Percentiles rank a stretch among this genome's conserved stretches.
Conservation (phyloP, 2,797 vertebrate species). For the Gorsachius magnificus region DNA sequence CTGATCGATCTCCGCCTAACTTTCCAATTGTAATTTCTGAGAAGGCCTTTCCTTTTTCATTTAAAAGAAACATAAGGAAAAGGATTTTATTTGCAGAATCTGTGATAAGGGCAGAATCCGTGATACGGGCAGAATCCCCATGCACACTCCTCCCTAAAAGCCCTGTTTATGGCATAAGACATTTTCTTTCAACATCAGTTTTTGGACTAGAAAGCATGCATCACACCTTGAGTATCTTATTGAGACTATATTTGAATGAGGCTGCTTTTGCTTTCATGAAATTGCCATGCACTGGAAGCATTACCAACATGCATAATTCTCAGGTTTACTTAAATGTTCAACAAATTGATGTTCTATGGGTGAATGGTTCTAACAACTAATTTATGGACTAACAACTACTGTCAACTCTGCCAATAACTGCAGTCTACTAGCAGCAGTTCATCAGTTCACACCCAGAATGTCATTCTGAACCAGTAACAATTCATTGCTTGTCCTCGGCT, state of each 20-base stretch:
- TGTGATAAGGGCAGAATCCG: neutral
- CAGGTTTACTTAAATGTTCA: neutral
- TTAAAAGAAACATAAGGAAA: neutral
- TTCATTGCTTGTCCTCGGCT: neutral
- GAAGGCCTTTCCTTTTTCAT: neutral
- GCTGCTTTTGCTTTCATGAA: neutral
- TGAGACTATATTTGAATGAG: neutral
- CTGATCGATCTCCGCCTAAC: neutral
- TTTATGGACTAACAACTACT: neutral
- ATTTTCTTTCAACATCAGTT: neutral
- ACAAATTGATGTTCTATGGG: neutral
- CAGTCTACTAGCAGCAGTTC: neutral
- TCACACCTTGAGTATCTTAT: neutral
- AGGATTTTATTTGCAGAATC: neutral
- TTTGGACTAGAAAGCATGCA: neutral
- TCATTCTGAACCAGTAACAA: neutral
- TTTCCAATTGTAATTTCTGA: neutral
- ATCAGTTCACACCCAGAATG: neutral
- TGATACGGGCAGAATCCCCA: neutral
- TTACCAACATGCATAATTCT: neutral
- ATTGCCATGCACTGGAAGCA: neutral
- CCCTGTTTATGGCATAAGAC: neutral
- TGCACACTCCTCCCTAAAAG: fast-evolving
- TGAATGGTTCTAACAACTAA: neutral
- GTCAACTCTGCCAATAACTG: neutral